Percentiles rank a stretch among this genome's conserved stretches.
These are phyloP conservation scores for Mesoclemmys tuberculata DNA, from an alignment of 2,113 vertebrate species.

Conservation along the genomic window DNA sequence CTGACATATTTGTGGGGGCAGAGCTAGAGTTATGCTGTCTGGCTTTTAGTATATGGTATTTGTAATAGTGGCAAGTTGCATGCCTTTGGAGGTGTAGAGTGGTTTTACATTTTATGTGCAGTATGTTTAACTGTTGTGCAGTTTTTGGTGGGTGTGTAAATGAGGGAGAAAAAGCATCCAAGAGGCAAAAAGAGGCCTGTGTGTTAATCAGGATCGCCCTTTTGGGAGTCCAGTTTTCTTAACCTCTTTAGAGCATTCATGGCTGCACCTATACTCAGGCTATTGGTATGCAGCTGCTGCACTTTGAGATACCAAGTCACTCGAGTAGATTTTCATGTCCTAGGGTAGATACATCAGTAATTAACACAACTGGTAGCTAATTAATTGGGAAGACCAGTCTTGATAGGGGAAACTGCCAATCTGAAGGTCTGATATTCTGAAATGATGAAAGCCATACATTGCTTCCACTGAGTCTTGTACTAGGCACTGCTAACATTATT, in stretches of 20 bases:
- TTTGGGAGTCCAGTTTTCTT: neutral
- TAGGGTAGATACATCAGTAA: accelerated
- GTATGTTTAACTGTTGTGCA: neutral
- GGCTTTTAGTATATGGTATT: neutral
- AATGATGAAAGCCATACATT: neutral
- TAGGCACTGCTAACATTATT: neutral
- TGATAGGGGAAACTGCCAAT: neutral
- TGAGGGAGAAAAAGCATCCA: neutral
- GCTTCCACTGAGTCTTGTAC: neutral
- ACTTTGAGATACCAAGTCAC: neutral
- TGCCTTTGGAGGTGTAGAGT: neutral
- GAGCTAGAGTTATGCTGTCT: neutral
- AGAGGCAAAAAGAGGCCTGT: neutral
- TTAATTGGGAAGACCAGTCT: neutral
- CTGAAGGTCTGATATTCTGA: neutral
- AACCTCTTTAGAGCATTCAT: neutral
- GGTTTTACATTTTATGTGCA: neutral
- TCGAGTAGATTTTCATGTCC: neutral
- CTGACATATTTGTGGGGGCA: no score
- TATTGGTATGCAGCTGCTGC: neutral
- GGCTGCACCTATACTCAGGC: neutral
- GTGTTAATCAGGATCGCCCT: neutral
- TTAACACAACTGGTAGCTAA: neutral
- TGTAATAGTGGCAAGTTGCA: neutral
- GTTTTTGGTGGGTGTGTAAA: neutral